Base-by-base conservation (phyloP, 2,113 vertebrate genomes). In the Irena cyanogastra region DNA sequence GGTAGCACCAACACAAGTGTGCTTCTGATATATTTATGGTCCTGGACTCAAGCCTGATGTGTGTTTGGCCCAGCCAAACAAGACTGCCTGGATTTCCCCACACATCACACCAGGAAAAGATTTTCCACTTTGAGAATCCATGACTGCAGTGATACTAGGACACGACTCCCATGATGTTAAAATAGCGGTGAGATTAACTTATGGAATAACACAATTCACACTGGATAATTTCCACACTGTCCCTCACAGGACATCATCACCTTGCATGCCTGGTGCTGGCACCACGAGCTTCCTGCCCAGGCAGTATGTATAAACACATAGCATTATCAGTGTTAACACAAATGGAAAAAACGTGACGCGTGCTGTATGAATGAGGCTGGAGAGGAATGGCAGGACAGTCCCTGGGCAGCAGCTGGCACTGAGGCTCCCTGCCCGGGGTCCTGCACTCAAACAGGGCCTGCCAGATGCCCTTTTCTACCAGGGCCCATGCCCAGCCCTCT, bases 281-380 rank as follows among this genome's bases (percentile, higher is more conserved):
- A 56, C 14, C 49, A 56, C 0, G 1, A 69, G 31, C 24, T 6
- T 3, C 28, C 41, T 3, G 4, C 35, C 18, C 65, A 45, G 31
- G 7, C 60, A 22, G 27, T 16, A 4, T 3, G 42, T n/a, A n/a
- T n/a, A n/a, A n/a, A n/a, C n/a, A n/a, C n/a, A n/a, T n/a, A n/a
- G n/a, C n/a, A n/a, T n/a, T n/a, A n/a, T n/a, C n/a, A n/a, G n/a
- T n/a, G n/a, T n/a, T n/a, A n/a, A n/a, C n/a, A n/a, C n/a, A n/a
- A n/a, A n/a, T n/a, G n/a, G n/a, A n/a, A n/a, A n/a, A n/a, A n/a
- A n/a, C n/a, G n/a, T 16, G 69, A 6, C 42, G 9, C 5, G 3
- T 4, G 22, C 33, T 8, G 16, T 4, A 3, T 1, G 16, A 50
- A 10, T 3, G 7, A 37, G 12, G 13, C 56, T 5, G 16, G 35